These are phyloP conservation scores for Acanthopleura granulata DNA, from an alignment of 2,888 invertebrate genomes.

Conservation along the genomic window DNA sequence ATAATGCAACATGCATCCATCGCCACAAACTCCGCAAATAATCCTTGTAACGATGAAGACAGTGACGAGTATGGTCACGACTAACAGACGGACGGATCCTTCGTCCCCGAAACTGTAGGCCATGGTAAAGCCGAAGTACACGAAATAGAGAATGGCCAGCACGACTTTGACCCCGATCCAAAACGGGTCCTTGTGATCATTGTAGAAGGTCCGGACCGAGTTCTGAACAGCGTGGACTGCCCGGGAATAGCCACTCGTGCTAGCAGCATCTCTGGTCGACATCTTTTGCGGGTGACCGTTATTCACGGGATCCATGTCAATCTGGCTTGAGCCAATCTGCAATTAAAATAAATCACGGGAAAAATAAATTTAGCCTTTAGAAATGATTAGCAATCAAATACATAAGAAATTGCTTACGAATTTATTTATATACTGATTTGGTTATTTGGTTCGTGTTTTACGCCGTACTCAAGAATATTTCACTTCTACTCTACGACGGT, in stretches of 20 bases:
- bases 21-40: neutral
- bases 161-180: neutral
- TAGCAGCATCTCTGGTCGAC: too few relatives aligned
- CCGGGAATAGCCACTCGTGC: neutral
- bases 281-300: too few relatives aligned
- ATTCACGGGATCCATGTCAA: too few relatives aligned
- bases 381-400: too few relatives aligned
- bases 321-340: too few relatives aligned
- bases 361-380: too few relatives aligned
- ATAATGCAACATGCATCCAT: neutral
- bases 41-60: slow-evolving; percentile 1
- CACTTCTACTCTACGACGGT: too few relatives aligned
- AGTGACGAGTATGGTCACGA: neutral
- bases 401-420: too few relatives aligned
- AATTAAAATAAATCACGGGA: too few relatives aligned
- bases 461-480: too few relatives aligned
- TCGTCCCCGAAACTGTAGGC: slow-evolving; percentile 14
- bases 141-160: neutral
- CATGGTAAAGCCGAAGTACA: slow-evolving; percentile 15
- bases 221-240: neutral
- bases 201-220: neutral
- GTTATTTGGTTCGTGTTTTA: too few relatives aligned
- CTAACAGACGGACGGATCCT: slow-evolving; percentile 4
- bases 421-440: too few relatives aligned
- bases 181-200: neutral